Evolutionary conservation across 2,113 vertebrate genomes (phyloP).

Genomic region (Pluvianellus socialis): DNA sequence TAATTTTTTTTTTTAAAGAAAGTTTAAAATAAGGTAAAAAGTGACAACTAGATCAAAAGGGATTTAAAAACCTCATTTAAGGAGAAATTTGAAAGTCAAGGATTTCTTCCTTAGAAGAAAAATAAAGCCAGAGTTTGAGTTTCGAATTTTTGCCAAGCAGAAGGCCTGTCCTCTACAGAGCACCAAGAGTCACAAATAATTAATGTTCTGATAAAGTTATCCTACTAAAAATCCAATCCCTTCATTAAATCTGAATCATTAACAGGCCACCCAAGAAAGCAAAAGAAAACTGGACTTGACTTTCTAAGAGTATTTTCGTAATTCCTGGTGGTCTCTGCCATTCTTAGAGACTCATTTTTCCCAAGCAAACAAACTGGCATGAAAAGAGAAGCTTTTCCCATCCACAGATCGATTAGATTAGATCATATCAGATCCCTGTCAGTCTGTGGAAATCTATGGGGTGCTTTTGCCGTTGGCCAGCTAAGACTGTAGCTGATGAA

Average conservation of each 20-base stretch:
- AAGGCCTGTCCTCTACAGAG: background rate
- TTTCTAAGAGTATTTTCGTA: conserved; percentile 41
- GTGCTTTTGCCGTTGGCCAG: background rate
- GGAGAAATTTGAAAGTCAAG: background rate
- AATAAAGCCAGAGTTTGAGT: background rate
- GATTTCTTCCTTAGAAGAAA: background rate
- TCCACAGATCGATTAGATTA: conserved; percentile 41
- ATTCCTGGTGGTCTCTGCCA: conserved; percentile 61
- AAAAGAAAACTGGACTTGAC: conserved; percentile 3
- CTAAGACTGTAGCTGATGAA: background rate
- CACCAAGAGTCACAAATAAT: background rate
- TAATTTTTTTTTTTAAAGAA: background rate
- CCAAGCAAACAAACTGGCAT: conserved; percentile 61
- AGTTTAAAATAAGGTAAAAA: background rate
- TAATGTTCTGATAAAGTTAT: conserved; percentile 1
- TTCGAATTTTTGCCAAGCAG: background rate
- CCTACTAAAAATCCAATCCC: background rate
- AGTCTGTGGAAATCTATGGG: background rate
- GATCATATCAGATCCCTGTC: conserved; percentile 26
- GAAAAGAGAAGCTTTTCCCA: conserved; percentile 57
- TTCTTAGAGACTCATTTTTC: conserved; percentile 25
- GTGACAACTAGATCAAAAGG: background rate
- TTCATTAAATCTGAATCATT: conserved; percentile 4
- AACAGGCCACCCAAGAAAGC: conserved; percentile 19
- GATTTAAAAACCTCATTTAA: background rate